Percentiles rank a stretch among this genome's conserved stretches.
These are phyloP conservation scores for Sinocyclocheilus grahami DNA, from an alignment of 2,113 vertebrate species.

Conservation along the genomic window DNA sequence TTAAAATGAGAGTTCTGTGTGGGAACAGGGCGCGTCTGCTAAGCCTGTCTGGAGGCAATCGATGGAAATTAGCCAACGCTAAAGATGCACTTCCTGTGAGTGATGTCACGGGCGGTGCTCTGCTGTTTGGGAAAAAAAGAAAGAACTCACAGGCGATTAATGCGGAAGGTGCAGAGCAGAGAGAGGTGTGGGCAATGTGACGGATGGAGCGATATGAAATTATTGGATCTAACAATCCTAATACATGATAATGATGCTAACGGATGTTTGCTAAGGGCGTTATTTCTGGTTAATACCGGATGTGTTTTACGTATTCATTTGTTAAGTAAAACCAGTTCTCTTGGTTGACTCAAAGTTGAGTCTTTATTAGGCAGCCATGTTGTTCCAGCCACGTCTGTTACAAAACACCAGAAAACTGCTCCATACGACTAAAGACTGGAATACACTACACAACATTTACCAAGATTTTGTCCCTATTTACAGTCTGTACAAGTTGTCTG, in stretches of 20 bases:
- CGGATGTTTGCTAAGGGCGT: neutral
- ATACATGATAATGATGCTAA: slow-evolving; percentile 39
- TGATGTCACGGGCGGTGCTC: slow-evolving; percentile 73
- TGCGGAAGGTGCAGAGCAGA: slow-evolving; percentile 61
- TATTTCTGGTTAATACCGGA: slow-evolving; percentile 9
- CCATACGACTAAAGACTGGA: neutral
- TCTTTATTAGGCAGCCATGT: neutral
- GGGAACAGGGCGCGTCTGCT: slow-evolving; percentile 76
- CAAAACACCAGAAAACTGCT: neutral
- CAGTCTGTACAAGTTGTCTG: too few species aligned
- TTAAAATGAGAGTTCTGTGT: slow-evolving; percentile 65
- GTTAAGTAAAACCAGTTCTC: neutral
- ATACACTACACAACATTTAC: too few species aligned
- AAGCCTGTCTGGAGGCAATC: slow-evolving; percentile 81
- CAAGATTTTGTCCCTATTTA: too few species aligned
- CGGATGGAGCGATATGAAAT: neutral
- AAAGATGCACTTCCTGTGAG: slow-evolving; percentile 80
- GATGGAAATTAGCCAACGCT: slow-evolving; percentile 80
- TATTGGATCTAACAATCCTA: slow-evolving; percentile 2
- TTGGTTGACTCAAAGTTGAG: neutral
- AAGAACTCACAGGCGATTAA: slow-evolving; percentile 64
- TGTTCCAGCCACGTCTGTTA: neutral
- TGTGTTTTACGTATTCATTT: neutral
- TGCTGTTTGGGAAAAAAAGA: slow-evolving; percentile 73
- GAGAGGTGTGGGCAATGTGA: too few species aligned